Evolutionary conservation across 2,113 vertebrate genomes (phyloP), one percentile per base, ranked within the genome.

Genomic region (Xiphorhynchus elegans): DNA sequence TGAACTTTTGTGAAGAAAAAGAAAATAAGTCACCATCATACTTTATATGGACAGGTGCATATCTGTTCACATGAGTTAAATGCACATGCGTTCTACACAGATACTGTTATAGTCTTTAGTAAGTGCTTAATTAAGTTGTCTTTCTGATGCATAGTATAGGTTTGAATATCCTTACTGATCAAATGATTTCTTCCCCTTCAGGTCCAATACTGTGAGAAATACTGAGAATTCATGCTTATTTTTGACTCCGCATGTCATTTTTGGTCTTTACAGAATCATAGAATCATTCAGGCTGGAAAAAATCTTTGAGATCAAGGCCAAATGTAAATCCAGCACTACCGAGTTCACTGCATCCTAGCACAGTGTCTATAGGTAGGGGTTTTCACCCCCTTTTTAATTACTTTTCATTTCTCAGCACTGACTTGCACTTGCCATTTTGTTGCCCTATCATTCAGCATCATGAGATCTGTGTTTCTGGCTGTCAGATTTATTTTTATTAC

Each of bases 71-170:
- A 11, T 3, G 9, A 87, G 21, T 46, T 80, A 84, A 40, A 74
- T 17, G 10, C 19, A 28, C 4, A 11, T 1, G 1, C n/a, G 17
- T 2, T 5, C 17, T 83, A 23, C 5, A 4, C 18, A 63, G 2
- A 69, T 5, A 37, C 11, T 42, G 4, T 16, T 40, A 11, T 11
- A 40, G 5, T 31, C 6, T 53, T 3, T 7, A 40, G 11, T 11
- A 59, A 42, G 11, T 39, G 3, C 20, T 46, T 62, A 44, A 26
- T 13, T 53, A 44, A 72, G 1, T 17, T 60, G 3, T 20, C 14
- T 33, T 80, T 74, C 63, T 80, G 28, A 84, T 26, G 25, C 5
- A 69, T 29, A 46, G 4, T 37, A 64, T 76, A 64, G 7, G 11
- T 40, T 56, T 35, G 2, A 76, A 11, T 59, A 1, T 33, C 15